Base-by-base conservation (phyloP, 2,888 invertebrate species). In the Sphecodes monilicornis region DNA sequence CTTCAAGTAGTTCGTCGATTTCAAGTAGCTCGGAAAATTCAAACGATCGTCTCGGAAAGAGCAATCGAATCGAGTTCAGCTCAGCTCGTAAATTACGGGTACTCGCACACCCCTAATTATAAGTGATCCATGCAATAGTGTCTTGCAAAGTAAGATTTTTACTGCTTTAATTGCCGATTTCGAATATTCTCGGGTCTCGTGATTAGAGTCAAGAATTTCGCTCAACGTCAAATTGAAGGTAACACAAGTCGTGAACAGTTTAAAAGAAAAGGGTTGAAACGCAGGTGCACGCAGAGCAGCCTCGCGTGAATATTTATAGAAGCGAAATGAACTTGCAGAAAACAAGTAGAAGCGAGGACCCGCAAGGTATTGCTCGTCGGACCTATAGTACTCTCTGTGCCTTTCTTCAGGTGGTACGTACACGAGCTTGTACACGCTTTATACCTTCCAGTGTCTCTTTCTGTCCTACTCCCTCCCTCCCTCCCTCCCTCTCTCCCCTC, bases 291-390 rank as follows among this genome's bases (percentile, higher is more conserved):
- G 10, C 32, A 39, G 32, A 32, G 78, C 41, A 54, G 46, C 50
- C 69, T 39, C 72, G 71, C 72, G 70, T 86, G 92, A 90, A 92
- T 92, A 91, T 92, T 92, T 91, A 91, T 86, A 86, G 80, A 82
- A 77, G 82, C 85, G 85, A 88, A 91, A 92, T 90, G 90, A 90
- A 80, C 69, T 83, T 89, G 87, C 83, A 86, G 86, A 85, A 87
- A 89, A 86, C 76, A 85, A 88, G 78, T 73, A n/a, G 79, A 86
- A 89, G 71, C 74, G 84, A 89, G 82, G 82, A 88, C 86, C 84
- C 87, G 74, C 89, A 50, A 76, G 90, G 83, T 85, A 86, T 87
- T 84, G 81, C 78, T 82, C 57, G 76, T 39, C 75, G 50, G 78
- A 60, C 74, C 70, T 60, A 69, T 39, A 43, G 72, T n/a, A 76